These are phyloP conservation scores for Andrena marginata DNA, from an alignment of 2,888 invertebrate species.

Conservation along the genomic window DNA sequence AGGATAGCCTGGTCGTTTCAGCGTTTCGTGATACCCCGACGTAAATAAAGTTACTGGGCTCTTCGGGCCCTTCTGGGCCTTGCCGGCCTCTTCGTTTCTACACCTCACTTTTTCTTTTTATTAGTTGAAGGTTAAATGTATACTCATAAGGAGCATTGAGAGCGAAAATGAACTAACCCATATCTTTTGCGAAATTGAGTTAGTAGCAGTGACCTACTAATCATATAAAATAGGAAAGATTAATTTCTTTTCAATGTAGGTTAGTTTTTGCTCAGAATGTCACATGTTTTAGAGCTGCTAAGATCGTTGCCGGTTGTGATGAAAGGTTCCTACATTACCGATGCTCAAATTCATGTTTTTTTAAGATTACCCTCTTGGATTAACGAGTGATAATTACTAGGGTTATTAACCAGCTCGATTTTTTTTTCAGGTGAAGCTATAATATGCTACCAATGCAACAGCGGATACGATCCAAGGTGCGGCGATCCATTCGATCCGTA, in stretches of 20 bases:
- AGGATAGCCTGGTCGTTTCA: constrained; percentile 4
- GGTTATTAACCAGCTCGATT: not conserved
- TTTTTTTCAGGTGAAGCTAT: constrained; percentile 87
- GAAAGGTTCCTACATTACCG: not conserved
- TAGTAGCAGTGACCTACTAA: no score
- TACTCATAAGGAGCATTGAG: no score
- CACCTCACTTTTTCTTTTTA: no score
- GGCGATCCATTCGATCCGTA: constrained; percentile 95
- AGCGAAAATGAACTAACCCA: no score
- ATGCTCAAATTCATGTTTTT: not conserved
- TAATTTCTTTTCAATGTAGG: no score
- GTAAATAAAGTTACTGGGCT: not conserved
- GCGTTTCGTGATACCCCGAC: not conserved
- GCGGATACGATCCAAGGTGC: constrained; percentile 95
- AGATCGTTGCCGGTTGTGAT: not conserved
- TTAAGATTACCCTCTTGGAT: no score
- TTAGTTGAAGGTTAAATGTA: no score
- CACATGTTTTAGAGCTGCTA: not conserved
- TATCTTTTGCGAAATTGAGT: no score
- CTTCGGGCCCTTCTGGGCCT: no score
- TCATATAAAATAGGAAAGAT: no score
- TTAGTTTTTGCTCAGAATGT: no score
- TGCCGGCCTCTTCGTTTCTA: not conserved
- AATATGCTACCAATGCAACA: constrained; percentile 96
- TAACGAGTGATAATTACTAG: not conserved